Conservation (phyloP, 1,140 invertebrate genomes). For the Mylabris phalerata region DNA sequence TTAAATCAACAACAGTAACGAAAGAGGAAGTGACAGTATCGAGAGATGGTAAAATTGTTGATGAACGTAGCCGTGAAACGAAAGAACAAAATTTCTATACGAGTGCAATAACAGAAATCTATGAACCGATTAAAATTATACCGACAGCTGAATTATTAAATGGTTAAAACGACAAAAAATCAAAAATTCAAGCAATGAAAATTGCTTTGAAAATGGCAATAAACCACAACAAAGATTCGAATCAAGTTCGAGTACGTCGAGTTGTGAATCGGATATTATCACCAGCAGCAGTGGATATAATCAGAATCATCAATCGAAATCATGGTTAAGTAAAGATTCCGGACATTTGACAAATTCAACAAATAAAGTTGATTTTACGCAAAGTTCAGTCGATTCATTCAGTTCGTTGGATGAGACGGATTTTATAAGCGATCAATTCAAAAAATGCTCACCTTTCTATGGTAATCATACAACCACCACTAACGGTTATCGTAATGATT, state of each 20-base stretch:
- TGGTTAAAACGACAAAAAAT: constrained; percentile 24
- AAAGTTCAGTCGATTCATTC: constrained; percentile 37
- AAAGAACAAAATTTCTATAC: constrained; percentile 68
- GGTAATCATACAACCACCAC: constrained; percentile 4
- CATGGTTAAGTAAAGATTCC: constrained; percentile 38
- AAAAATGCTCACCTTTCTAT: constrained; percentile 22
- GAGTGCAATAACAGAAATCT: constrained; percentile 60
- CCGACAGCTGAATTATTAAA: constrained; percentile 40
- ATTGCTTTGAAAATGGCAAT: constrained; percentile 22
- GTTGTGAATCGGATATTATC: constrained; percentile 35
- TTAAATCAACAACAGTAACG: constrained; percentile 65
- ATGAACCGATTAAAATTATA: constrained; percentile 55
- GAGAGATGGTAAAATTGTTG: constrained; percentile 59
- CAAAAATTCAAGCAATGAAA: constrained; percentile 10
- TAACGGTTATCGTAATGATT: constrained; percentile 29
- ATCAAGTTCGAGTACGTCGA: constrained; percentile 38
- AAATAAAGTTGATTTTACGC: constrained; percentile 37
- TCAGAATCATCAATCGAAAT: constrained; percentile 15
- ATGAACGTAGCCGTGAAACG: constrained; percentile 64
- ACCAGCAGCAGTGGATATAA: constrained; percentile 11
- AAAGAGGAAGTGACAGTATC: constrained; percentile 67
- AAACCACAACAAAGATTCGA: constrained; percentile 26
- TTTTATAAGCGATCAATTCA: constrained; percentile 36
- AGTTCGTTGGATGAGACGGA: constrained; percentile 42
- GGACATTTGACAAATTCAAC: constrained; percentile 37